Conservation (phyloP, 2,888 invertebrate species). For the Diarsia brunnea region DNA sequence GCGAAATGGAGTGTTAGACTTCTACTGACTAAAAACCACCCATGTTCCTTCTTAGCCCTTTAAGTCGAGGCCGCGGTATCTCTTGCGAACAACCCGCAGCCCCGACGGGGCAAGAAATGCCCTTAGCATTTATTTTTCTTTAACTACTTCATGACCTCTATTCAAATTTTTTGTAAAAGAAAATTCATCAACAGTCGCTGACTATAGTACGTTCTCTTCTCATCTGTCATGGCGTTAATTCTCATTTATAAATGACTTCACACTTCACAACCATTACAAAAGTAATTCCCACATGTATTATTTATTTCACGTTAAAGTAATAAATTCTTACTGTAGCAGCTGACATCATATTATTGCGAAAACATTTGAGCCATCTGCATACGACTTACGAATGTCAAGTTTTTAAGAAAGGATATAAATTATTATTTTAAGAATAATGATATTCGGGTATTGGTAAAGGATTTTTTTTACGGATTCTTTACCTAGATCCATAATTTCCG, state of each 20-base stretch:
- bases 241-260: slow-evolving; percentile 27
- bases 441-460: background rate
- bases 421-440: too few relatives aligned
- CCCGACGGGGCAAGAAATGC: too few relatives aligned
- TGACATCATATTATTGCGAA: slow-evolving; percentile 3
- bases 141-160: too few relatives aligned
- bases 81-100: too few relatives aligned
- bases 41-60: too few relatives aligned
- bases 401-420: too few relatives aligned
- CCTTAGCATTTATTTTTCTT: too few relatives aligned
- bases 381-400: background rate
- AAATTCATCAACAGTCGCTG: background rate
- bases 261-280: slow-evolving; percentile 16
- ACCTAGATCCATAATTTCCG: background rate
- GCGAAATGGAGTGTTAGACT: too few relatives aligned
- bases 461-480: background rate
- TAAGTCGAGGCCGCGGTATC: too few relatives aligned
- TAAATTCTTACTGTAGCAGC: background rate
- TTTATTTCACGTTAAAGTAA: slow-evolving; percentile 14
- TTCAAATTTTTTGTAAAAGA: background rate
- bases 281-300: slow-evolving; percentile 13
- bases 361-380: background rate
- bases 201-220: background rate
- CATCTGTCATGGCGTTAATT: background rate
- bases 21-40: too few relatives aligned